A percentile compares a stretch with the other conserved stretches of the same genome.
Conservation (phyloP, 1,140 invertebrate species). For the Aphelenchoides avenae region DNA sequence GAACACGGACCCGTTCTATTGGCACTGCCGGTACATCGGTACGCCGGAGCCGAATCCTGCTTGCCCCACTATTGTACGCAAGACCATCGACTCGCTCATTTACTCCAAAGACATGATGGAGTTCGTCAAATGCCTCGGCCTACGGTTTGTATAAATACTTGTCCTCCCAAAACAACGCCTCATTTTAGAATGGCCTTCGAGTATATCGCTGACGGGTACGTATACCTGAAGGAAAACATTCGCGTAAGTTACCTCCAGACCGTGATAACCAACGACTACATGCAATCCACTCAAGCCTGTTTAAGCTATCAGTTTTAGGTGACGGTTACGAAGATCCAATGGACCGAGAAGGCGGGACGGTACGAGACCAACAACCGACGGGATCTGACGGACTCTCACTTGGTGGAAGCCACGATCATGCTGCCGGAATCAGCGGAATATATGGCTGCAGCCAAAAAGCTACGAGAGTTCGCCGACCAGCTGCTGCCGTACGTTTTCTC, state of each 20-base stretch:
- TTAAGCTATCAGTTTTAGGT: no score
- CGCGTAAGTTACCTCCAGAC: slow-evolving; percentile 26
- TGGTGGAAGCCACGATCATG: slow-evolving; percentile 34
- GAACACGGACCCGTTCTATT: slow-evolving; percentile 29
- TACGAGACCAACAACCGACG: slow-evolving; percentile 11
- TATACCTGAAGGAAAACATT: slow-evolving; percentile 40
- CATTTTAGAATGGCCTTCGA: slow-evolving; percentile 44
- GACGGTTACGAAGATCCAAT: slow-evolving; percentile 4
- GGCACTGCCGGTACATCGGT: slow-evolving; percentile 47
- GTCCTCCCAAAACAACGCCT: neutral
- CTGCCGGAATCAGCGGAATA: slow-evolving; percentile 32
- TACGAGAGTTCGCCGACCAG: slow-evolving; percentile 41
- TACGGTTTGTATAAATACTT: slow-evolving; percentile 15
- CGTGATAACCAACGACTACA: no score
- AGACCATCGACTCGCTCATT: slow-evolving; percentile 39
- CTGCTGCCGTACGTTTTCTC: slow-evolving; percentile 16
- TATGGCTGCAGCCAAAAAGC: slow-evolving; percentile 26
- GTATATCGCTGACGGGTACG: slow-evolving; percentile 27
- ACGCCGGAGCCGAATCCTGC: slow-evolving; percentile 21
- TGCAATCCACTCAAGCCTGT: no score
- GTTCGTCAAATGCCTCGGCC: slow-evolving; percentile 43
- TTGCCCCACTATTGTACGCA: slow-evolving; percentile 32
- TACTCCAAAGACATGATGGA: slow-evolving; percentile 46
- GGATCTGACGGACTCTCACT: slow-evolving; percentile 13
- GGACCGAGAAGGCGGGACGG: slow-evolving; percentile 9